A percentile compares a stretch with the other conserved stretches of the same genome.
phyloP scores from a whole-genome alignment of 2,113 vertebrate species.

The Hyperopisus bebe region DNA sequence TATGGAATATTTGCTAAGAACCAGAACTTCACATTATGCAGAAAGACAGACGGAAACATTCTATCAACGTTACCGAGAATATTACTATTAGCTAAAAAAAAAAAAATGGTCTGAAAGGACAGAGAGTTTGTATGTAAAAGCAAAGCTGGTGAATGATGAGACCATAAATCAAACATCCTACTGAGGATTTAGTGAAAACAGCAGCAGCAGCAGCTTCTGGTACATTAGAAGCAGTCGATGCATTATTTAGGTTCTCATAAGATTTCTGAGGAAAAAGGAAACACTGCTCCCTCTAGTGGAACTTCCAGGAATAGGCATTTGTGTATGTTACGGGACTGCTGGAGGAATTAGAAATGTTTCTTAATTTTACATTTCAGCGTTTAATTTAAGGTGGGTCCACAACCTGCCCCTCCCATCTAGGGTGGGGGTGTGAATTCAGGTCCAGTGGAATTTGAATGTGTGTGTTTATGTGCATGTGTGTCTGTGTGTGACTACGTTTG shows the following conservation, averaged over 20 bases:
- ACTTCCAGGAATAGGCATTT: background rate
- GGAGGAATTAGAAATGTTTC: background rate
- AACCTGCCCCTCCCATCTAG: background rate
- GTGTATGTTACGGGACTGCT: background rate
- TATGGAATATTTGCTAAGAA: background rate
- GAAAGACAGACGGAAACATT: background rate
- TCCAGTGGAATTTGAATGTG: background rate
- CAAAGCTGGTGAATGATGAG: background rate
- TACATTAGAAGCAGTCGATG: background rate
- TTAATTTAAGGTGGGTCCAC: background rate
- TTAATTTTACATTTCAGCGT: background rate
- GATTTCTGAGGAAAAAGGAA: background rate
- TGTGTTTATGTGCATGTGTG: background rate
- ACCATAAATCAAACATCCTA: background rate
- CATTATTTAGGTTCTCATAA: background rate
- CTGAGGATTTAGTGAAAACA: background rate
- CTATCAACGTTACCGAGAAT: background rate
- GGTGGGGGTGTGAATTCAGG: background rate
- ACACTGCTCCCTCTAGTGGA: slow-evolving; percentile 39
- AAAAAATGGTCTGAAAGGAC: background rate
- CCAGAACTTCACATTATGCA: background rate
- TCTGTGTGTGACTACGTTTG: background rate
- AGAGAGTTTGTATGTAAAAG: background rate
- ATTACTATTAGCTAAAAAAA: background rate
- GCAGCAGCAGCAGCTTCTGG: background rate